Base-by-base conservation (phyloP, 2,113 vertebrate genomes). In the Pteropus alecto region DNA sequence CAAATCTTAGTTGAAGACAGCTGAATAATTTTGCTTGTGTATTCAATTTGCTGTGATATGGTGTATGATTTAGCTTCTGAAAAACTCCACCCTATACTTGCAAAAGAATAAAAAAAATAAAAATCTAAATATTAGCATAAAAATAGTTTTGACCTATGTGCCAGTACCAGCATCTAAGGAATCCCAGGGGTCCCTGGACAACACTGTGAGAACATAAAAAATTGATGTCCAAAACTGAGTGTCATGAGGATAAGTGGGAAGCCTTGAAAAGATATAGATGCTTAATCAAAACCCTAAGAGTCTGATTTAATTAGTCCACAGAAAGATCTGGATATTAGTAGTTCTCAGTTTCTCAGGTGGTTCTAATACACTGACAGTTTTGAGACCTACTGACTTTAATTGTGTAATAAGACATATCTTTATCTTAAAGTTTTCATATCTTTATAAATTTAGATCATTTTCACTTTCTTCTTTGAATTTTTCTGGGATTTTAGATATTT, bases 371-470 rank as follows among this genome's bases (percentile, higher is more conserved):
- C 35, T 54, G 3, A 21, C 38, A 67, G 19, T 11, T 2, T 60
- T 89, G 73, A 93, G 56, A 93, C 24, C 11, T 67, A 84, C 46
- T n/a, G 30, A 5, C 13, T 61, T 30, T 88, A 79, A 73, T 21
- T 56, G 28, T 41, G 1, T 28, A 73, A 83, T n/a, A 19, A 73
- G 15, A 74, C 10, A n/a, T 65, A 5, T 76, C 61, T 51, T 92
- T 33, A 63, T 22, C 8, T 92, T 92, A 70, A 16, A 21, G 33
- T 48, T 65, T 89, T 70, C 41, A 13, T 1, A 5, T 28, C 21
- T 90, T 81, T 76, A 71, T 67, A 82, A 87, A 65, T 76, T 79
- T 65, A 81, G 28, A 46, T 51, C 5, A 74, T 41, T 19, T 13
- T 81, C 8, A 54, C 13, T 60, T 84, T 81, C 11, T 54, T 85